Evolutionary conservation across 2,797 vertebrate genomes (phyloP).

Genomic region (Alca torda): DNA sequence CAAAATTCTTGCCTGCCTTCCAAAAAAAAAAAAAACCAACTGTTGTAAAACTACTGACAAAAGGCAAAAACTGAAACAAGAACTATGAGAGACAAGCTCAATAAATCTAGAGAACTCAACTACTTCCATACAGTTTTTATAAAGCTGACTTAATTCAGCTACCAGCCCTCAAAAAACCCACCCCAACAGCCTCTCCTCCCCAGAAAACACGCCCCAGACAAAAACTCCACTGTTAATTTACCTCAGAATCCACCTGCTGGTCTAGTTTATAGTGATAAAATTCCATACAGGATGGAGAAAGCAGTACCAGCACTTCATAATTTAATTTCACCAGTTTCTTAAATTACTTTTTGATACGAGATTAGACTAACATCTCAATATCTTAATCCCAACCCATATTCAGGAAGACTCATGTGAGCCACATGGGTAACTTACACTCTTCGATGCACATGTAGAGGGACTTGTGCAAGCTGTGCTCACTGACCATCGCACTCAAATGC

Average conservation of each 20-base stretch:
- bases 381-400: not conserved
- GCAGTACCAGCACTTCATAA: fast-evolving
- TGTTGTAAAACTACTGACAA: not conserved
- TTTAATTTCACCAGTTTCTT: not conserved
- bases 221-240: not conserved
- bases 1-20: not conserved
- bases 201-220: fast-evolving
- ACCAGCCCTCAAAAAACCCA: not conserved
- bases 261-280: not conserved
- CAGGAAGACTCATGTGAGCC: not conserved
- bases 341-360: not conserved
- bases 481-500: not conserved
- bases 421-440: not conserved
- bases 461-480: not conserved
- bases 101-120: not conserved
- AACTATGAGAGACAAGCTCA: not conserved
- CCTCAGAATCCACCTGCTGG: not conserved
- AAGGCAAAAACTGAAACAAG: not conserved
- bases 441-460: fast-evolving
- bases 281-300: not conserved
- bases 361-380: not conserved
- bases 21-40: not conserved
- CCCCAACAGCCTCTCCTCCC: not conserved
- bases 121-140: not conserved
- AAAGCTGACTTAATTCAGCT: not conserved